Percentiles rank a stretch among this genome's conserved stretches.
Conservation (phyloP, 2,797 vertebrate genomes). For the Protosalanx chinensis region DNA sequence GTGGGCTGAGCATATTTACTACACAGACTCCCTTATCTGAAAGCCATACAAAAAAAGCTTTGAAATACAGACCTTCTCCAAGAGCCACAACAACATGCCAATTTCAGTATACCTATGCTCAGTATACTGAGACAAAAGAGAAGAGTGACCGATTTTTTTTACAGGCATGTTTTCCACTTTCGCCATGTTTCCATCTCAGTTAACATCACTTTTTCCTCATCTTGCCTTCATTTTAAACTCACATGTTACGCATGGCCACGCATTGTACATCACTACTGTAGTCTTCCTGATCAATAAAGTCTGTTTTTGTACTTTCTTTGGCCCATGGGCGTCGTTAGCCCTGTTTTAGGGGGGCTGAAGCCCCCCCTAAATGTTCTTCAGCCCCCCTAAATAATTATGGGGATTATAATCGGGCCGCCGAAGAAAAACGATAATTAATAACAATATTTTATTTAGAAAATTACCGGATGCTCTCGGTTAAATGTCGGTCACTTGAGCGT, state of each 20-base stretch:
- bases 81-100: neutral
- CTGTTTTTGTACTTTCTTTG: conserved; percentile 41
- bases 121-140: neutral
- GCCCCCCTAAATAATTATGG: too few species aligned
- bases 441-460: too few species aligned
- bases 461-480: too few species aligned
- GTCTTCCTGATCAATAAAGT: neutral
- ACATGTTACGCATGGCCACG: neutral
- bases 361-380: too few species aligned
- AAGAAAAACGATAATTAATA: too few species aligned
- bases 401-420: too few species aligned
- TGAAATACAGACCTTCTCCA: neutral
- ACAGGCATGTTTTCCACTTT: neutral
- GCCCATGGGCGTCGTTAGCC: too few species aligned
- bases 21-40: conserved; percentile 39
- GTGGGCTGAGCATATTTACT: conserved; percentile 63
- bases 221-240: neutral
- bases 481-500: too few species aligned
- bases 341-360: too few species aligned
- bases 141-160: neutral
- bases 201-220: neutral
- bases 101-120: neutral
- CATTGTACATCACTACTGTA: too few species aligned
- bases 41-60: conserved; percentile 41
- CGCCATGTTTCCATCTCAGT: neutral